phyloP scores from a whole-genome alignment of 2,797 vertebrate genomes.

The Pitangus sulphuratus region DNA sequence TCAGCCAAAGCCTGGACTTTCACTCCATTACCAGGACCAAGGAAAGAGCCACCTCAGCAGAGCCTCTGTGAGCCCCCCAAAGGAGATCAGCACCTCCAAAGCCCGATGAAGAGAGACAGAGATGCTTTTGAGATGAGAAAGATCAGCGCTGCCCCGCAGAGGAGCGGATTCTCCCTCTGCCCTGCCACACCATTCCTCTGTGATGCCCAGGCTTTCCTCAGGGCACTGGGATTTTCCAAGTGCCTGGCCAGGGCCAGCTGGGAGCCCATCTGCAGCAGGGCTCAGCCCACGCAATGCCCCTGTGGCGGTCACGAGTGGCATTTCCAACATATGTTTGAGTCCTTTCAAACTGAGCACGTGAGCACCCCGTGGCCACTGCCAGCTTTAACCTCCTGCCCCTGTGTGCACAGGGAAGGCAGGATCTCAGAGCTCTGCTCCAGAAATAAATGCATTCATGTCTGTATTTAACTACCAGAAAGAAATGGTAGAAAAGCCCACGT shows the following conservation, averaged over 20 bases:
- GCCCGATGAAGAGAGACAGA: not conserved
- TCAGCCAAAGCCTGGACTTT: not conserved
- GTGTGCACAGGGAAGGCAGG: not conserved
- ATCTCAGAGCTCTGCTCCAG: not conserved
- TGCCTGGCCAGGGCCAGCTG: not conserved
- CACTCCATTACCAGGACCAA: not conserved
- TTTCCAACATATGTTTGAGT: not conserved
- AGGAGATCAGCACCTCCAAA: fast-evolving
- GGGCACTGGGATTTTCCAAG: not conserved
- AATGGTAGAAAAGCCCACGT: fast-evolving
- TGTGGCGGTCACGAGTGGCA: fast-evolving
- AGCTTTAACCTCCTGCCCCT: not conserved
- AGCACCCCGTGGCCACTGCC: not conserved
- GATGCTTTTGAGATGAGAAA: not conserved
- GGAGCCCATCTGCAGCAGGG: not conserved
- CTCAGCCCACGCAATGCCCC: not conserved
- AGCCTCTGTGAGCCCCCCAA: not conserved
- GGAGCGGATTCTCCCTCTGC: not conserved
- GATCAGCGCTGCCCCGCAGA: not conserved
- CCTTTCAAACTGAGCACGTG: not conserved
- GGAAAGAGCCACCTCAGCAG: not conserved
- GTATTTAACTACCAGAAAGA: not conserved
- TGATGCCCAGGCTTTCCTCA: not conserved
- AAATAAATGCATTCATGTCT: not conserved
- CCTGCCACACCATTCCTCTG: fast-evolving